Percentiles rank a stretch among this genome's conserved stretches.
Evolutionary conservation across 2,888 invertebrate species (phyloP).

Genomic region (Agonum fuliginosum): DNA sequence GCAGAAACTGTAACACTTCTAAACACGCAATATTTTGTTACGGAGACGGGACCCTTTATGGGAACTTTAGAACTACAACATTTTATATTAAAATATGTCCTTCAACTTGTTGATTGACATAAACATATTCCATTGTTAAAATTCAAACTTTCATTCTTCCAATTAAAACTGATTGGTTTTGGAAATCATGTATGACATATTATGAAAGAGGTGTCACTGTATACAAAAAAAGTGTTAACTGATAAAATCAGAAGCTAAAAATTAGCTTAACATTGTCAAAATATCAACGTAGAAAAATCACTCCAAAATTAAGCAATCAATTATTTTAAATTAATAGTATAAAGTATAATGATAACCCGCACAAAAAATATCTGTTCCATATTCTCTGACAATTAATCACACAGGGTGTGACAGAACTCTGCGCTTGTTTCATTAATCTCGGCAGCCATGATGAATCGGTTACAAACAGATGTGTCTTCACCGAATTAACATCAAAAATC

Average conservation of each 20-base stretch:
- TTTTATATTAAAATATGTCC: too few species aligned
- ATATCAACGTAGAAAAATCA: not conserved
- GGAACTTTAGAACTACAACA: too few species aligned
- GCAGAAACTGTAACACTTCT: too few species aligned
- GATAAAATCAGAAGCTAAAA: slow-evolving; percentile 6
- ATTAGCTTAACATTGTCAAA: not conserved
- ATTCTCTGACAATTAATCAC: slow-evolving; percentile 56
- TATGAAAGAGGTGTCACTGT: too few species aligned
- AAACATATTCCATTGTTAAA: too few species aligned
- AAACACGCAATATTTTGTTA: too few species aligned
- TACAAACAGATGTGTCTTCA: slow-evolving; percentile 59
- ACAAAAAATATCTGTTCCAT: slow-evolving; percentile 46
- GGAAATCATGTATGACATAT: too few species aligned
- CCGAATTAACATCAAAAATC: slow-evolving; percentile 58
- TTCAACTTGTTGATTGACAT: too few species aligned
- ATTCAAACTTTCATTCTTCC: too few species aligned
- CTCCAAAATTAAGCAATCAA: slow-evolving; percentile 37
- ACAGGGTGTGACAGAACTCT: slow-evolving; percentile 44
- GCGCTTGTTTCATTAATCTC: slow-evolving; percentile 53
- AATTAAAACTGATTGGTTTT: too few species aligned
- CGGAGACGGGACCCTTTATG: too few species aligned
- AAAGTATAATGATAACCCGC: slow-evolving; percentile 25
- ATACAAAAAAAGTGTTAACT: too few species aligned
- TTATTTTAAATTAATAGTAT: slow-evolving; percentile 47
- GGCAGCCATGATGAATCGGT: slow-evolving; percentile 53